These are phyloP conservation scores for Orestias chungarensis DNA, from an alignment of 2,797 vertebrate species.

Conservation along the genomic window DNA sequence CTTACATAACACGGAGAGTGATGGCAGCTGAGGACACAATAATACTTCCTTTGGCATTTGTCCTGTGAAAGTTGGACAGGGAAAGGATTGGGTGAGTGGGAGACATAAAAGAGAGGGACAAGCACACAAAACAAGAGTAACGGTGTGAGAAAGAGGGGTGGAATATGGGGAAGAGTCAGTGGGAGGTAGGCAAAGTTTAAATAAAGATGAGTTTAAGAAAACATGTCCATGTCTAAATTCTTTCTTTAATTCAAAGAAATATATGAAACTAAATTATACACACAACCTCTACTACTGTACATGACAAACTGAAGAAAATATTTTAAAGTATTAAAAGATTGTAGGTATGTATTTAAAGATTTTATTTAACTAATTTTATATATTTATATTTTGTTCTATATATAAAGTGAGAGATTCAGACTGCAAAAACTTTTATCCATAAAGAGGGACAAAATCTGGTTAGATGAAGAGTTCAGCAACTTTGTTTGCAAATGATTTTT, in stretches of 20 bases:
- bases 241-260: background rate
- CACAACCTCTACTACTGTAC: too few species aligned
- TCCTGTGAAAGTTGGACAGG: constrained; percentile 71
- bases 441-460: background rate
- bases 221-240: background rate
- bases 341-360: too few species aligned
- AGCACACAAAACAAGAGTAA: constrained; percentile 45
- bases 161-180: background rate
- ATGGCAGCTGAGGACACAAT: constrained; percentile 78
- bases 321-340: too few species aligned
- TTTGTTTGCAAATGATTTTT: background rate
- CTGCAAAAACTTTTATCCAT: background rate
- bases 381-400: too few species aligned
- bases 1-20: constrained; percentile 72
- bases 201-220: constrained; percentile 18
- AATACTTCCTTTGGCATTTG: constrained; percentile 74
- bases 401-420: too few species aligned
- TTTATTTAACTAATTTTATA: too few species aligned
- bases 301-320: background rate
- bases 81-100: constrained; percentile 65
- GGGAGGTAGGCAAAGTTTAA: constrained; percentile 14
- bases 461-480: background rate
- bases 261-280: background rate
- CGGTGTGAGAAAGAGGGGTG: constrained; percentile 16
- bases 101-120: constrained; percentile 54